Percentiles rank a stretch among this genome's conserved stretches.
Evolutionary conservation across 2,888 invertebrate genomes (phyloP).

Genomic region (Dynastes hyllus): DNA sequence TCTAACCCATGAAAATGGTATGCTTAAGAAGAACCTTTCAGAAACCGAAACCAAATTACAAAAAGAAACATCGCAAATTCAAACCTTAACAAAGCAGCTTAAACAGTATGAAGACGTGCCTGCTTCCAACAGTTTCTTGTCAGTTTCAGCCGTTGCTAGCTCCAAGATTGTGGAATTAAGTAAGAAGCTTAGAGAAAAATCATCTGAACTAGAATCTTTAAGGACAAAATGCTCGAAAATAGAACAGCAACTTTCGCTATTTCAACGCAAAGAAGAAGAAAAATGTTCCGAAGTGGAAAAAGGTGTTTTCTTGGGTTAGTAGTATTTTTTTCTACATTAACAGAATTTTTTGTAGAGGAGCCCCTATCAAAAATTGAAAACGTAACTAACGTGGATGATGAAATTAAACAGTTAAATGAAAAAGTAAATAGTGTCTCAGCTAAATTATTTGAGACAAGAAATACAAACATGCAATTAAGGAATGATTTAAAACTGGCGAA

Average conservation of each 20-base stretch:
- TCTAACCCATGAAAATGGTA: slow-evolving; percentile 75
- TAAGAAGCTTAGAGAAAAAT: slow-evolving; percentile 78
- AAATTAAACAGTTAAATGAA: slow-evolving; percentile 76
- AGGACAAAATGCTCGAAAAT: slow-evolving; percentile 76
- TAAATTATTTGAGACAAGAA: slow-evolving; percentile 81
- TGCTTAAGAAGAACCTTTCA: slow-evolving; percentile 73
- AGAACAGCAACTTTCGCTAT: slow-evolving; percentile 72
- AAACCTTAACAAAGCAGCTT: slow-evolving; percentile 71
- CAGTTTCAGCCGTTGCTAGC: slow-evolving; percentile 75
- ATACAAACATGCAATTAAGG: slow-evolving; percentile 79
- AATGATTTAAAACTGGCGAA: slow-evolving; percentile 83
- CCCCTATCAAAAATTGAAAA: slow-evolving; percentile 47
- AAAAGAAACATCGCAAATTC: slow-evolving; percentile 70
- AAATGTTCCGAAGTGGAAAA: slow-evolving; percentile 18
- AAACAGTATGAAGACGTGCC: slow-evolving; percentile 73
- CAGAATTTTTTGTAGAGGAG: slow-evolving; percentile 10
- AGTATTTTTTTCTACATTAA: neutral
- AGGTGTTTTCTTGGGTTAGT: neutral
- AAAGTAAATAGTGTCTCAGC: slow-evolving; percentile 76
- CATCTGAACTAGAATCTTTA: slow-evolving; percentile 76
- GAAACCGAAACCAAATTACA: slow-evolving; percentile 72
- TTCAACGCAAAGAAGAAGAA: slow-evolving; percentile 60
- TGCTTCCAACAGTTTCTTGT: slow-evolving; percentile 72
- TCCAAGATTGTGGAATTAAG: slow-evolving; percentile 80
- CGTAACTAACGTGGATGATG: slow-evolving; percentile 64